Percentiles rank a stretch among this genome's conserved stretches.
Evolutionary conservation across 1,140 invertebrate species (phyloP).

Genomic region (Drosophila elegans): DNA sequence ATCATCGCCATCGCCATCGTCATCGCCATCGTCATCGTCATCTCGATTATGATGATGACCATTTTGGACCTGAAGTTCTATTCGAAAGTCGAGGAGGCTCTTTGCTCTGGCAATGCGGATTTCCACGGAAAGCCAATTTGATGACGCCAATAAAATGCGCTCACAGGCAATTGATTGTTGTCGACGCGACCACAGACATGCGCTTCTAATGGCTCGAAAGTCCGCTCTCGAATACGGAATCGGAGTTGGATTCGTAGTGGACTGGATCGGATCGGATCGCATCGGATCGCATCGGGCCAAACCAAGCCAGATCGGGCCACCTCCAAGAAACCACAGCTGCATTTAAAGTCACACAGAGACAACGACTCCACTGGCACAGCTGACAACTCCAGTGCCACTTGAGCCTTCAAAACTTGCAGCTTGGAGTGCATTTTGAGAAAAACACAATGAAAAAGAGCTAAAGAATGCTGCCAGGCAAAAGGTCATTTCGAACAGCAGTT

Average conservation of each 20-base stretch:
- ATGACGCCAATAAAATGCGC: slow-evolving; percentile 82
- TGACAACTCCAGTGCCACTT: slow-evolving; percentile 77
- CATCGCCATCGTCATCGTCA: slow-evolving; percentile 4
- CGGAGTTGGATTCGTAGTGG: slow-evolving; percentile 17
- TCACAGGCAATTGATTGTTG: slow-evolving; percentile 80
- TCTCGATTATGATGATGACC: slow-evolving; percentile 63
- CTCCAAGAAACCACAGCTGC: slow-evolving; percentile 54
- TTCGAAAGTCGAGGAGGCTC: slow-evolving; percentile 57
- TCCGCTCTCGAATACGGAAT: slow-evolving; percentile 18
- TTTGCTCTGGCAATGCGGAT: slow-evolving; percentile 59
- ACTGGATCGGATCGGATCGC: slow-evolving; percentile 2
- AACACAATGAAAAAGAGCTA: slow-evolving; percentile 39
- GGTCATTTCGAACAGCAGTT: neutral
- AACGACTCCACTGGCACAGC: slow-evolving; percentile 49
- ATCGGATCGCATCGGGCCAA: slow-evolving; percentile 3
- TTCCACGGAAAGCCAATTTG: slow-evolving; percentile 68
- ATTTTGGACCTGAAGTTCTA: slow-evolving; percentile 70
- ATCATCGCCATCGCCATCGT: slow-evolving; percentile 34
- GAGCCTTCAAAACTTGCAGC: slow-evolving; percentile 71
- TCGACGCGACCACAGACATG: slow-evolving; percentile 66
- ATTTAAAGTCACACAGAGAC: slow-evolving; percentile 41
- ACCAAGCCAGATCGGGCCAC: slow-evolving; percentile 28
- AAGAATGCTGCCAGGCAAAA: slow-evolving; percentile 21
- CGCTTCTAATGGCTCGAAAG: slow-evolving; percentile 70
- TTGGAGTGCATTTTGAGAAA: slow-evolving; percentile 70